Percentiles rank a stretch among this genome's conserved stretches.
Conservation (phyloP, 2,113 vertebrate species). For the Halichoerus grypus region DNA sequence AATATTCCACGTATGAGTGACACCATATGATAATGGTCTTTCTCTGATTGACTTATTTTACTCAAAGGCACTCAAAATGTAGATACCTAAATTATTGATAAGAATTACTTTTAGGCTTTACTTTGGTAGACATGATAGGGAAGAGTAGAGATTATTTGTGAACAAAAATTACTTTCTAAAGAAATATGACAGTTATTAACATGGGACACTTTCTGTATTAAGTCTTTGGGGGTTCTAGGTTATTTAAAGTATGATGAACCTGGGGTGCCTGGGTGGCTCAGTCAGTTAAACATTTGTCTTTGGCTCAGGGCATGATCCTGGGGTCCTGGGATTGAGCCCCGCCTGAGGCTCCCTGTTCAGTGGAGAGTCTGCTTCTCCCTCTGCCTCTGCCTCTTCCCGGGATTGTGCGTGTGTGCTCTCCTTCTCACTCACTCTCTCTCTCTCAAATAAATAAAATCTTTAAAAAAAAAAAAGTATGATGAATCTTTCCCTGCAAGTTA, state of each 20-base stretch:
- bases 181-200: not conserved
- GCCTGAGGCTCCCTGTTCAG: not conserved
- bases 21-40: too few species aligned
- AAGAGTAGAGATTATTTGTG: not conserved
- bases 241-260: not conserved
- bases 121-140: not conserved
- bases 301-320: not conserved
- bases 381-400: not conserved
- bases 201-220: not conserved
- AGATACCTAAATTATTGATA: constrained; percentile 50
- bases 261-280: not conserved
- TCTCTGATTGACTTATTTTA: too few species aligned
- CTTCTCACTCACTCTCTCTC: too few species aligned
- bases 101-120: constrained; percentile 14
- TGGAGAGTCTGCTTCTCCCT: not conserved
- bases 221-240: not conserved
- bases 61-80: not conserved
- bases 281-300: not conserved
- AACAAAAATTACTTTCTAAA: constrained; percentile 16
- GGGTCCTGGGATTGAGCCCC: not conserved
- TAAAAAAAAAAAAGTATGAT: not conserved
- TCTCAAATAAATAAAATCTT: not conserved
- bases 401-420: not conserved
- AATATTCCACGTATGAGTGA: too few species aligned
- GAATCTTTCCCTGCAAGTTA: not conserved